Evolutionary conservation across 2,113 vertebrate species (phyloP).

Genomic region (Aldabrachelys gigantea): DNA sequence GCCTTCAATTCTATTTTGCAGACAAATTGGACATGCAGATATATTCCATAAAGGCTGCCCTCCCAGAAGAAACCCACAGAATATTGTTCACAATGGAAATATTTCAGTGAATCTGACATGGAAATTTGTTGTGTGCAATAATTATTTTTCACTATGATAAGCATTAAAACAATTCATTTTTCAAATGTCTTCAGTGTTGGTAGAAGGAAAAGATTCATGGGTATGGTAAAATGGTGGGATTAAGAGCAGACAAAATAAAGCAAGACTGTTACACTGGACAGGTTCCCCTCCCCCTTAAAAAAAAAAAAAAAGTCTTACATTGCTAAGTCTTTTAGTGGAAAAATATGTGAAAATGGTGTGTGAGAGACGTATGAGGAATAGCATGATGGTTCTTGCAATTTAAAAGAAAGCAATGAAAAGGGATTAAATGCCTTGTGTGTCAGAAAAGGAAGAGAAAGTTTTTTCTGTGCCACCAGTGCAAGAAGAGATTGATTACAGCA

Average conservation of each 20-base stretch:
- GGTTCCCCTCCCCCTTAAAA: not conserved
- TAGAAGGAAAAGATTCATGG: not conserved
- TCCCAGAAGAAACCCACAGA: slow-evolving; percentile 22
- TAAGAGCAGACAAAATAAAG: slow-evolving; percentile 23
- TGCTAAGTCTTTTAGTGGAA: not conserved
- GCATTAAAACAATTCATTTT: slow-evolving; percentile 40
- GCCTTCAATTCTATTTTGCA: not conserved
- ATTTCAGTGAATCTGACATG: not conserved
- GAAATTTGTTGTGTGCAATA: slow-evolving; percentile 2
- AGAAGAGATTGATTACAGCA: not conserved
- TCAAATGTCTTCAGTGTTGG: not conserved
- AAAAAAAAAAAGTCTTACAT: not conserved
- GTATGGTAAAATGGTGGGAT: slow-evolving; percentile 31
- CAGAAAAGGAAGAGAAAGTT: not conserved
- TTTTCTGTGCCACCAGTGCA: not conserved
- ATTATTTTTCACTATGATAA: slow-evolving; percentile 22
- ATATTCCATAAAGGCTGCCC: slow-evolving; percentile 35
- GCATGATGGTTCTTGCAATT: slow-evolving; percentile 1
- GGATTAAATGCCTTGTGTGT: not conserved
- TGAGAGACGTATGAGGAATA: slow-evolving; percentile 38
- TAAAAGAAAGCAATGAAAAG: not conserved
- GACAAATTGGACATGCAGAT: slow-evolving; percentile 64
- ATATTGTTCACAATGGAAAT: slow-evolving; percentile 23
- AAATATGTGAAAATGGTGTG: slow-evolving; percentile 50
- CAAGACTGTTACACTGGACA: not conserved